Evolutionary conservation across 2,797 vertebrate genomes (phyloP), one percentile per base, ranked within the genome.

Genomic region (Anas flavirostris): DNA sequence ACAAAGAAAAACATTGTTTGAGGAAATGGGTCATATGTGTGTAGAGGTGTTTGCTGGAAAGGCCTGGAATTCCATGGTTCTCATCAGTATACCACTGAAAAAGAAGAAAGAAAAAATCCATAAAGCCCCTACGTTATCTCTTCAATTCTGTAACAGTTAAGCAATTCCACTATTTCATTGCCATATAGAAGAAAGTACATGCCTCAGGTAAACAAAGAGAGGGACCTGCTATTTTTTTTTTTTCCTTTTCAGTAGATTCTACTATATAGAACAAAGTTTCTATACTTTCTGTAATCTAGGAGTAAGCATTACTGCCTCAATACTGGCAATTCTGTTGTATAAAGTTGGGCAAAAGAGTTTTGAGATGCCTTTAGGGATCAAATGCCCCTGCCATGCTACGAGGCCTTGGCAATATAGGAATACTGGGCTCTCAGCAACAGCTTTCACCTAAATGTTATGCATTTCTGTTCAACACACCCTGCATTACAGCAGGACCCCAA

Each of bases 51-150:
- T 97, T 98, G 28, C 82, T 96, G 82, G 99, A 99, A 43, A 98
- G 97, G 80, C 99, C 99, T 15, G 98, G 97, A 67, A 99, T 97
- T 46, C 88, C 91, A 18, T 99, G 99, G 95, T 99, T 98, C 97
- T 98, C 99, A 96, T 99, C 99, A 4, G 99, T 98, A 94, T 99
- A 99, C 99, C 99, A 99, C 99, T 99, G 98, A 83, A 99, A 99
- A 64, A 92, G 37, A 90, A 46, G 89, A 55, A 12, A 53, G 52
- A 94, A 69, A 28, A 55, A 39, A 83, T 13, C 23, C 19, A 33
- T 52, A 81, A 91, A 60, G 0, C 5, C 7, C 10, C 48, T 64
- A 58, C 8, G 7, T 63, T 53, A 68, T 33, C 17, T 83, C 59
- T 92, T 91, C 18, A 87, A 52, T 77, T 86, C 63, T 91, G 33